phyloP scores from a whole-genome alignment of 2,797 vertebrate species.

The Hylomyscus alleni region DNA sequence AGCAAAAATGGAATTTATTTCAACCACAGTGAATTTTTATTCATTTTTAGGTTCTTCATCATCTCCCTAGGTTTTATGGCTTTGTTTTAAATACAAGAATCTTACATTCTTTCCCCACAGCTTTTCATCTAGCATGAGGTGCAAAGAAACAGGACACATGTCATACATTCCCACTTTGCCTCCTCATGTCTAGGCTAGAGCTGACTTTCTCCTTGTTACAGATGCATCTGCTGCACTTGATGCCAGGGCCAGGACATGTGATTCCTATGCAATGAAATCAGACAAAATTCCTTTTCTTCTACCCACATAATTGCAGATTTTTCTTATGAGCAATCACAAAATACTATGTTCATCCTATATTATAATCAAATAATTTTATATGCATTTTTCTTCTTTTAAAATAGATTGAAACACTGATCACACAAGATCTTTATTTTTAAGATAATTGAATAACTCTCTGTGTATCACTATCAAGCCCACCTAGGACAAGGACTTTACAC shows the following conservation, averaged over 20 bases:
- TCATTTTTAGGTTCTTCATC: not conserved
- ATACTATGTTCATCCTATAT: not conserved
- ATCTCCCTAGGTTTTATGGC: not conserved
- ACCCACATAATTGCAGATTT: not conserved
- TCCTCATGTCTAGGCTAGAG: not conserved
- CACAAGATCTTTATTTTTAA: constrained; percentile 2
- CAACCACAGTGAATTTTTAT: not conserved
- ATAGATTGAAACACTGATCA: not conserved
- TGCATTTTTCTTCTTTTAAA: not conserved
- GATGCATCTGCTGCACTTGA: not conserved
- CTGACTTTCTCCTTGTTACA: not conserved
- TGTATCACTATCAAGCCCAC: not conserved
- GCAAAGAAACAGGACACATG: not conserved
- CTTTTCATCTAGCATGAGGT: not conserved
- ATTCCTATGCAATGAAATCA: not conserved
- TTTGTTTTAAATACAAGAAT: not conserved
- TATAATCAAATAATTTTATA: constrained; percentile 12
- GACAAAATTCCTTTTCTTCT: not conserved
- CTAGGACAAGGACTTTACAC: not conserved
- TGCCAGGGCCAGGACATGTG: not conserved
- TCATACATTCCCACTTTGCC: not conserved
- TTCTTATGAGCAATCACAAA: not conserved
- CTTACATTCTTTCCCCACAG: not conserved
- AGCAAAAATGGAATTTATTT: constrained; percentile 6
- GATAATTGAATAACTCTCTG: not conserved